Percentiles rank a stretch among this genome's conserved stretches.
These are phyloP conservation scores for Asbolus verrucosus DNA, from an alignment of 1,140 invertebrate genomes.

Conservation along the genomic window DNA sequence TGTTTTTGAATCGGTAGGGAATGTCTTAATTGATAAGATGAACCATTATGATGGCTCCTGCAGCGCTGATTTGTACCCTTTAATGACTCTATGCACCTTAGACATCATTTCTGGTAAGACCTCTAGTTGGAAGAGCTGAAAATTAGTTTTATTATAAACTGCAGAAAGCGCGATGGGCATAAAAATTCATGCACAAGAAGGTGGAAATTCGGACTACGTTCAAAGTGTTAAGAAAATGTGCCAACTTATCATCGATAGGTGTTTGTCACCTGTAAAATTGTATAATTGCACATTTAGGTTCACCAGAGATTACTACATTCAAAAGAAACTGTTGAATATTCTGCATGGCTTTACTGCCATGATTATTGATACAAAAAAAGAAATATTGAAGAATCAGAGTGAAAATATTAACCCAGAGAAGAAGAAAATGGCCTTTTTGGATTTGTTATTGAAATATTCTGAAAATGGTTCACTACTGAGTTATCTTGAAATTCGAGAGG, in stretches of 20 bases:
- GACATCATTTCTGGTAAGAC: conserved; percentile 26
- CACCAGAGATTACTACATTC: conserved; percentile 11
- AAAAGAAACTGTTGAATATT: conserved; percentile 10
- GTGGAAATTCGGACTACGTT: conserved; percentile 19
- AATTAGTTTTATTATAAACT: too few species aligned
- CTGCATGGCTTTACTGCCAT: conserved; percentile 2
- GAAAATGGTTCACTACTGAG: conserved; percentile 63
- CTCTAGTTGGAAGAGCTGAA: too few species aligned
- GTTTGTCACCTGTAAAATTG: conserved; percentile 17
- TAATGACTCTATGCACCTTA: not conserved
- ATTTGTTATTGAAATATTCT: conserved; percentile 16
- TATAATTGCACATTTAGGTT: not conserved
- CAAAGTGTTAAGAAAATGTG: conserved; percentile 36
- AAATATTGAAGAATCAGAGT: conserved; percentile 42
- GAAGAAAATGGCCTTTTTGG: conserved; percentile 54
- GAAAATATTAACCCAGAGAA: too few species aligned
- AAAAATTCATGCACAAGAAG: conserved; percentile 20
- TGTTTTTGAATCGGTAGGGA: conserved; percentile 76
- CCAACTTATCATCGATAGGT: not conserved
- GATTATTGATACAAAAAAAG: conserved; percentile 4
- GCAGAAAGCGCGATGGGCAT: conserved; percentile 30
- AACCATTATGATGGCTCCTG: conserved; percentile 46
- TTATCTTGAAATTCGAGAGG: conserved; percentile 4
- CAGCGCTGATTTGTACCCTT: not conserved
- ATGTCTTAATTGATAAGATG: conserved; percentile 70